Evolutionary conservation across 2,113 vertebrate species (phyloP).

Genomic region (Columba livia): DNA sequence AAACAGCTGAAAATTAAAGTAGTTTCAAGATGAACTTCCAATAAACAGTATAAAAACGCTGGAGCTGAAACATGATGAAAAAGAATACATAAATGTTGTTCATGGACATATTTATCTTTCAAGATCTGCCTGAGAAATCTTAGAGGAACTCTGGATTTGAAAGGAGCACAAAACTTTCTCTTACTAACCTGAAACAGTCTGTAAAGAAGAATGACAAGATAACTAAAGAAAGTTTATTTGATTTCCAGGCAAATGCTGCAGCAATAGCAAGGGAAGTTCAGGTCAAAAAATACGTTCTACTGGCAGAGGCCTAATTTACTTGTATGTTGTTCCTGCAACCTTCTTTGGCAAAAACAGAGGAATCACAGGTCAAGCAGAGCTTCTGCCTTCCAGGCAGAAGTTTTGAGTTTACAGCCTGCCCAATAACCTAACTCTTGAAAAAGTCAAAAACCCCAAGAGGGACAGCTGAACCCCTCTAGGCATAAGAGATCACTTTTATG

Average conservation of each 20-base stretch:
- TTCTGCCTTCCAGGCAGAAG: conserved; percentile 2
- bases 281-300: not conserved
- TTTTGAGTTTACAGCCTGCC: not conserved
- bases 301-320: not conserved
- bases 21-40: not conserved
- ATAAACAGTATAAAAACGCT: not conserved
- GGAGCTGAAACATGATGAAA: not conserved
- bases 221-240: not conserved
- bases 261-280: not conserved
- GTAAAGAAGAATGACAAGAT: not conserved
- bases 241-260: not conserved
- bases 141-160: not conserved
- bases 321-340: not conserved
- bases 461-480: not conserved
- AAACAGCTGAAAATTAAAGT: not conserved
- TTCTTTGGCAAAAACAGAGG: not conserved
- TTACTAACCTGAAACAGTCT: not conserved
- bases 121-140: not conserved
- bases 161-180: not conserved
- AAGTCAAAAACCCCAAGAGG: not conserved
- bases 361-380: not conserved
- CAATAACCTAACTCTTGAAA: not conserved
- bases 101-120: not conserved
- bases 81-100: not conserved
- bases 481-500: not conserved